Percentiles rank a stretch among this genome's conserved stretches.
Evolutionary conservation across 92 coral and sea anemone genomes (phyloP).

Genomic region (Zoanthus sansibaricus): DNA sequence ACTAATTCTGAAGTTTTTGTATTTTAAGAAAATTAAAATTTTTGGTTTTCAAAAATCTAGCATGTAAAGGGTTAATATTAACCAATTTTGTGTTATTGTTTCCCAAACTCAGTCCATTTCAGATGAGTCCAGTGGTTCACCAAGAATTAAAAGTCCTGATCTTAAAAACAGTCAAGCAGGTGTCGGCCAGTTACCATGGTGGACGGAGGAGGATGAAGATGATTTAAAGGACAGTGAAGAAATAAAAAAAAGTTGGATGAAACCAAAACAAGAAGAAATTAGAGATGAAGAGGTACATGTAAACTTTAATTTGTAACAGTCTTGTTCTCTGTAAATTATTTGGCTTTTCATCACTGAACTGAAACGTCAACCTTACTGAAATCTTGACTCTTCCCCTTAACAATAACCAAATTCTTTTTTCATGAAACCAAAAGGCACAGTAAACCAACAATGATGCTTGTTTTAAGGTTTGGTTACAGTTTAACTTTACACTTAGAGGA

Average conservation of each 20-base stretch:
- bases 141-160: slow-evolving; percentile 80
- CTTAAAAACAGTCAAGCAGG: slow-evolving; percentile 47
- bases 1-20: no score
- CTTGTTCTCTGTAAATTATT: background rate
- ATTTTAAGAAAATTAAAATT: no score
- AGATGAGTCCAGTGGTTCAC: slow-evolving; percentile 91
- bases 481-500: no score
- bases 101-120: slow-evolving; percentile 80
- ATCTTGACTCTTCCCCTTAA: no score
- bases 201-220: slow-evolving; percentile 85
- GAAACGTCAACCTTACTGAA: no score
- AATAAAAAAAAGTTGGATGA: slow-evolving; percentile 77
- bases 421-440: no score
- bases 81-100: background rate
- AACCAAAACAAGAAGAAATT: slow-evolving; percentile 59
- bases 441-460: no score
- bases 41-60: no score
- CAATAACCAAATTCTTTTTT: no score
- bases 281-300: slow-evolving; percentile 29
- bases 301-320: background rate
- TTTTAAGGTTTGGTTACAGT: no score
- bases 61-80: no score
- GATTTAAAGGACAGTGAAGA: slow-evolving; percentile 63
- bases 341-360: no score
- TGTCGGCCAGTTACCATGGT: slow-evolving; percentile 72